These are phyloP conservation scores for Paedocypris sp. DNA, from an alignment of 2,113 vertebrate species.

Conservation along the genomic window DNA sequence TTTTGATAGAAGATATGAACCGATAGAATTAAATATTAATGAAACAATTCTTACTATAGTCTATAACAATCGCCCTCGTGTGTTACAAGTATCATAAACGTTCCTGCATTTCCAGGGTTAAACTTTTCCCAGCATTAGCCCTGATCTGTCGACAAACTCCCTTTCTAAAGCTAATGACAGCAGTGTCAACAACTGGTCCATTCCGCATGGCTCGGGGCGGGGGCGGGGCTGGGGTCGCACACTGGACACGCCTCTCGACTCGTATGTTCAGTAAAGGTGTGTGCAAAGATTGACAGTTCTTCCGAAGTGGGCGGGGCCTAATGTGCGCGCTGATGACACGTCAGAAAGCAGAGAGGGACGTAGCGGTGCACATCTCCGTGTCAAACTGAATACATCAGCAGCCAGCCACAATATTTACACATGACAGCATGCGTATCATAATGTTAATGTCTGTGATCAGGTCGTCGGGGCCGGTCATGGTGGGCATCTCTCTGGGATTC, in stretches of 20 bases:
- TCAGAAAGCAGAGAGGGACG: constrained; percentile 21
- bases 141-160: too few relatives aligned
- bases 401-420: not conserved
- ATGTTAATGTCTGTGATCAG: constrained; percentile 73
- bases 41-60: too few relatives aligned
- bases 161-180: too few relatives aligned
- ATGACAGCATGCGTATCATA: constrained; percentile 69
- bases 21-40: too few relatives aligned
- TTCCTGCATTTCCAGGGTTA: too few relatives aligned
- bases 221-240: too few relatives aligned
- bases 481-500: constrained; percentile 87
- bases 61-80: too few relatives aligned
- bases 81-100: too few relatives aligned
- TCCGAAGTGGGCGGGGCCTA: constrained; percentile 14
- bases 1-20: too few relatives aligned
- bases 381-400: not conserved
- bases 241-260: not conserved
- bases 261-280: not conserved
- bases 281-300: constrained; percentile 12
- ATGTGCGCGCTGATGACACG: constrained; percentile 31
- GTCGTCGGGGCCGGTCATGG: constrained; percentile 78
- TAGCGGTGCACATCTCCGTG: not conserved
- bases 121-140: too few relatives aligned
- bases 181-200: too few relatives aligned
- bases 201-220: too few relatives aligned